A percentile compares a stretch with the other conserved stretches of the same genome.
phyloP scores from a whole-genome alignment of 2,797 vertebrate species.

The Pseudopleuronectes americanus region DNA sequence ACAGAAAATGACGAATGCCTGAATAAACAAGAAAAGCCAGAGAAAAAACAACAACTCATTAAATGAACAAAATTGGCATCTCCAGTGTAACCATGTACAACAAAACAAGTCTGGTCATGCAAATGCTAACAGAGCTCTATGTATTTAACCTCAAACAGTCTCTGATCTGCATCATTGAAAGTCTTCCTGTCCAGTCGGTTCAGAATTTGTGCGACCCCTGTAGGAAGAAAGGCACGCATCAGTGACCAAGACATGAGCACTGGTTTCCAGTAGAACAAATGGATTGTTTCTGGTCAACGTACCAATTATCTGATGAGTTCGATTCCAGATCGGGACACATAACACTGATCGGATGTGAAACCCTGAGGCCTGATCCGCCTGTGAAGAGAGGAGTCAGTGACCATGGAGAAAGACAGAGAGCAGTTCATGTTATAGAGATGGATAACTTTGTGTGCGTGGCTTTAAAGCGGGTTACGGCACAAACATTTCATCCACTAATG shows the following conservation, averaged over 20 bases:
- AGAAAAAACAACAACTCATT: background rate
- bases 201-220: constrained; percentile 87
- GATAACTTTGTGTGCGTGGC: background rate
- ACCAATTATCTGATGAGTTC: constrained; percentile 88
- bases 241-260: background rate
- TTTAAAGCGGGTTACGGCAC: background rate
- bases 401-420: background rate
- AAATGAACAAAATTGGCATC: background rate
- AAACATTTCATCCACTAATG: background rate
- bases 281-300: constrained; percentile 45
- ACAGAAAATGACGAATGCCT: constrained; percentile 89
- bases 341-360: constrained; percentile 87
- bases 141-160: constrained; percentile 83
- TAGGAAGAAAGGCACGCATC: constrained; percentile 37
- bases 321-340: constrained; percentile 88
- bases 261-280: constrained; percentile 9
- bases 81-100: background rate
- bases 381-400: constrained; percentile 19
- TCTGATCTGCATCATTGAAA: constrained; percentile 86
- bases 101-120: background rate
- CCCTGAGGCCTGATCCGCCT: constrained; percentile 86
- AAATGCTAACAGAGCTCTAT: background rate
- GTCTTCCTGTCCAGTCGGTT: constrained; percentile 87
- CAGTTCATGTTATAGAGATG: background rate
- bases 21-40: constrained; percentile 9